Percentiles rank a stretch among this genome's conserved stretches.
These are phyloP conservation scores for Leptinotarsa undecemlineata DNA, from an alignment of 1,140 invertebrate genomes.

Conservation along the genomic window DNA sequence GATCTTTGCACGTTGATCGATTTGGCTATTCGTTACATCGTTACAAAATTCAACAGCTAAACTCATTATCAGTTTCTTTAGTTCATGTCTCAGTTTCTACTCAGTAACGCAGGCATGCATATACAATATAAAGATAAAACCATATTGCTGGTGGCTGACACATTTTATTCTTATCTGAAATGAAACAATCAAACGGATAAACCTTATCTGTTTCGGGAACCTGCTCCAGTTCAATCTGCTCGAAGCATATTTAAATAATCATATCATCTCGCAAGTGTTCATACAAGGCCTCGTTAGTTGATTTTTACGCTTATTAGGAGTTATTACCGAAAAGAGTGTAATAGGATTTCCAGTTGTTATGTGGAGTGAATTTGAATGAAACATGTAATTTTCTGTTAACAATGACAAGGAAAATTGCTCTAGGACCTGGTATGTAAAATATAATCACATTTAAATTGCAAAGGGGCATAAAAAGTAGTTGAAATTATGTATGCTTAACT, in stretches of 20 bases:
- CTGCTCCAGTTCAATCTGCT: not conserved
- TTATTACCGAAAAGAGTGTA: not conserved
- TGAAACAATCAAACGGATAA: not conserved
- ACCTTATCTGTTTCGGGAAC: not conserved
- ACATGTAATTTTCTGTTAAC: not conserved
- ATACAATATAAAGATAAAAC: no score
- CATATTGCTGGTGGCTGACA: not conserved
- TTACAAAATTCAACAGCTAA: no score
- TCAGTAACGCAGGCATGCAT: no score
- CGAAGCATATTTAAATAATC: not conserved
- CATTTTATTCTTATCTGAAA: not conserved
- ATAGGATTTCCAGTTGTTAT: not conserved
- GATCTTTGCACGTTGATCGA: no score
- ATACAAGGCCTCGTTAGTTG: not conserved
- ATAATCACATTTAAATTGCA: not conserved
- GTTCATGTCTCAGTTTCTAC: no score
- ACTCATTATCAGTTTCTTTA: no score
- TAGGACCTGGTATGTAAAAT: conserved; percentile 21
- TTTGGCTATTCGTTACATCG: no score
- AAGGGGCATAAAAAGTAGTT: no score
- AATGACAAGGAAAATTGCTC: conserved; percentile 17
- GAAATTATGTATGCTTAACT: no score
- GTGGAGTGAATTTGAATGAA: not conserved
- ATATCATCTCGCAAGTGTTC: not conserved
- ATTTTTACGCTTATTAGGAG: not conserved